Percentiles rank a stretch among this genome's conserved stretches.
These are phyloP conservation scores for Gnathonemus echidnorhynchus DNA, from an alignment of 2,113 vertebrate species.

Conservation along the genomic window DNA sequence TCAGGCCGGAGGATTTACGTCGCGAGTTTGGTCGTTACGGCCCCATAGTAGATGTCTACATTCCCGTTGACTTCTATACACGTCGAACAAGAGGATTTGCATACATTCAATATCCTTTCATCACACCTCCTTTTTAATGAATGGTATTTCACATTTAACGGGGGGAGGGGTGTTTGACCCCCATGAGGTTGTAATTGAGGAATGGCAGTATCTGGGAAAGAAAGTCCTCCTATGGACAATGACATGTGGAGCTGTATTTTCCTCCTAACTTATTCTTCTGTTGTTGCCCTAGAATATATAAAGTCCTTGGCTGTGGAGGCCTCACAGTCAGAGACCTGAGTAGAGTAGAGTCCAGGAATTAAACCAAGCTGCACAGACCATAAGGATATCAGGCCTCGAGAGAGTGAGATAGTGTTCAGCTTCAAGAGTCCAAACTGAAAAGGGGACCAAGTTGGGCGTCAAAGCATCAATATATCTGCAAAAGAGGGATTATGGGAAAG, in stretches of 20 bases:
- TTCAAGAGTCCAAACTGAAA: slow-evolving; percentile 81
- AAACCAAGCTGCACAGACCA: slow-evolving; percentile 87
- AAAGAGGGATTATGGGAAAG: slow-evolving; percentile 91
- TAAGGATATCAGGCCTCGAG: slow-evolving; percentile 91
- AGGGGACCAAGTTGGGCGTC: slow-evolving; percentile 85
- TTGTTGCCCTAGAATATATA: slow-evolving; percentile 99
- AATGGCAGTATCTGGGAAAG: neutral
- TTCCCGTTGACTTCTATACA: slow-evolving; percentile 98
- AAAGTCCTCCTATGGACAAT: neutral
- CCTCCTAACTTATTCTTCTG: slow-evolving; percentile 98
- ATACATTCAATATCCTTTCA: slow-evolving; percentile 99
- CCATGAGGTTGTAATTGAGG: neutral
- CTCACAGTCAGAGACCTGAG: slow-evolving; percentile 80
- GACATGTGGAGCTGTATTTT: slow-evolving; percentile 32
- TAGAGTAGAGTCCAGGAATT: slow-evolving; percentile 82
- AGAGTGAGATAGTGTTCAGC: slow-evolving; percentile 84
- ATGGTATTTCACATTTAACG: neutral
- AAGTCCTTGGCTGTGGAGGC: slow-evolving; percentile 77
- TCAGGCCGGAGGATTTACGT: slow-evolving; percentile 97
- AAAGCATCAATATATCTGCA: slow-evolving; percentile 90
- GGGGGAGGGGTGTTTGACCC: neutral
- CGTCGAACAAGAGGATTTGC: slow-evolving; percentile 97
- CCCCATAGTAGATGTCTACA: slow-evolving; percentile 97
- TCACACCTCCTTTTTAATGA: slow-evolving; percentile 39
- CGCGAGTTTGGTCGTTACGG: slow-evolving; percentile 97